Percentiles rank a stretch among this genome's conserved stretches.
These are phyloP conservation scores for Stichopus chloronotus DNA, from an alignment of 35 echinoderm and acorn worm species.

Conservation along the genomic window DNA sequence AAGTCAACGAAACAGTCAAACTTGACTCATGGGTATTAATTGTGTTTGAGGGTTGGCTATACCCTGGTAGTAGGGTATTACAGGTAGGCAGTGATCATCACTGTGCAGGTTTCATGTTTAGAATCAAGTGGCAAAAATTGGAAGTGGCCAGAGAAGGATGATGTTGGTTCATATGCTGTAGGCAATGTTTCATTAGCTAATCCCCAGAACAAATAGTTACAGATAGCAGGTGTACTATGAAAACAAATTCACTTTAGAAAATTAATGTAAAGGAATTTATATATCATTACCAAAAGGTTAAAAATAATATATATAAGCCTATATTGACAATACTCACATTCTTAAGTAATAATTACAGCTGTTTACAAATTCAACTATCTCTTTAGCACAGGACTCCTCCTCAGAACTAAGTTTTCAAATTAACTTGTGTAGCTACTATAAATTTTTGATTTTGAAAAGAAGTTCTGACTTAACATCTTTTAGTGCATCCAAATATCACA, in stretches of 20 bases:
- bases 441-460: conserved; percentile 3
- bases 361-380: not conserved
- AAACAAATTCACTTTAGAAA: conserved; percentile 7
- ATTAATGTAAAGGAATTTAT: not conserved
- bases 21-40: not conserved
- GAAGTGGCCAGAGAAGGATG: not conserved
- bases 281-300: not conserved
- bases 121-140: conserved; percentile 3
- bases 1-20: not conserved
- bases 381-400: conserved; percentile 1
- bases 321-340: not conserved
- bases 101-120: conserved; percentile 8
- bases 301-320: not conserved
- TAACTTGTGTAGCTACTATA: not conserved
- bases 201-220: conserved; percentile 1
- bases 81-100: not conserved
- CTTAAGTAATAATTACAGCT: not conserved
- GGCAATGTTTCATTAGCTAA: not conserved
- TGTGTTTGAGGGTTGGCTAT: conserved; percentile 2
- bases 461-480: not conserved
- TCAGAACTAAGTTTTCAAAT: conserved; percentile 16
- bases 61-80: conserved; percentile 7
- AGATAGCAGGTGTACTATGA: not conserved
- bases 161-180: not conserved
- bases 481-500: not conserved